Conservation (phyloP, 2,888 invertebrate genomes). For the Lepidocyrtoides sp. region DNA sequence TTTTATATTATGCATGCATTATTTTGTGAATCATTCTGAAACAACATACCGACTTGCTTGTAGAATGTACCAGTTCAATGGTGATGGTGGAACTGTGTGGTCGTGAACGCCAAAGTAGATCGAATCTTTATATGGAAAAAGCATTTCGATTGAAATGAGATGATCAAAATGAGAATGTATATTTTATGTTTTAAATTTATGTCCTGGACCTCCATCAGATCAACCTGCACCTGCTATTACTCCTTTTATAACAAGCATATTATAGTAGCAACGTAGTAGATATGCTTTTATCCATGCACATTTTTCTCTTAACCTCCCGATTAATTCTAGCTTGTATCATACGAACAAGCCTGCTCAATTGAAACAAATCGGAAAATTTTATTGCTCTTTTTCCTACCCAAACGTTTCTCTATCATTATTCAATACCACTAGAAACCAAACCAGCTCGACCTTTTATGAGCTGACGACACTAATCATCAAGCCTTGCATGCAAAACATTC, state of each 20-base stretch:
- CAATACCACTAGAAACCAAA: not conserved
- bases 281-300: too few relatives aligned
- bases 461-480: constrained; percentile 2
- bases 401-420: constrained; percentile 10
- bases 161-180: constrained; percentile 61
- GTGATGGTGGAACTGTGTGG: constrained; percentile 53
- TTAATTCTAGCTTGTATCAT: constrained; percentile 23
- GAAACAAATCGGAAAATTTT: constrained; percentile 66
- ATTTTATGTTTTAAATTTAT: constrained; percentile 73
- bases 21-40: not conserved
- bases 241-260: constrained; percentile 2
- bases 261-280: too few relatives aligned
- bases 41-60: not conserved
- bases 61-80: not conserved
- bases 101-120: constrained; percentile 66
- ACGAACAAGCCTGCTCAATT: constrained; percentile 42
- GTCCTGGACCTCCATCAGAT: constrained; percentile 71
- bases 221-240: constrained; percentile 13
- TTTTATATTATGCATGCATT: not conserved
- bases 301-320: not conserved
- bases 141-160: constrained; percentile 63
- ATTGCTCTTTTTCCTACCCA: constrained; percentile 30
- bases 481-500: not conserved
- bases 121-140: constrained; percentile 67
- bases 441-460: constrained; percentile 27